Percentiles rank a stretch among this genome's conserved stretches.
phyloP scores from a whole-genome alignment of 2,113 vertebrate species.

The Sebastes fasciatus region DNA sequence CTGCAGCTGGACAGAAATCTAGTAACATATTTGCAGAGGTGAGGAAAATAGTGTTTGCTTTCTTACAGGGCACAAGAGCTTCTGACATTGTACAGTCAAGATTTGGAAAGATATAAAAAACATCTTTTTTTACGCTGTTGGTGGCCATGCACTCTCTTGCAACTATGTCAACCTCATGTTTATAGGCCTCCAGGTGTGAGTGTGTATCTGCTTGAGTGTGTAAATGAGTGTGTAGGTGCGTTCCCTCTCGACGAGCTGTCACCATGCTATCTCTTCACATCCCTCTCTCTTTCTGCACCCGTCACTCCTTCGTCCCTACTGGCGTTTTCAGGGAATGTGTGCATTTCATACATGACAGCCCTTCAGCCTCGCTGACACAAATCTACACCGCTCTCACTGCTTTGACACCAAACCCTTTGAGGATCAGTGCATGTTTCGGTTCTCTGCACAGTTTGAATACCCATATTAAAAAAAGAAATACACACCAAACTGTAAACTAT shows the following conservation, averaged over 20 bases:
- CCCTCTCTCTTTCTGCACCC: neutral
- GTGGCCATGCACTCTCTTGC: neutral
- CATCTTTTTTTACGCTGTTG: no score
- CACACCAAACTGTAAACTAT: neutral
- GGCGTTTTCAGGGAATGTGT: conserved; percentile 33
- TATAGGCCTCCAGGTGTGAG: neutral
- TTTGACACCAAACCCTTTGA: neutral
- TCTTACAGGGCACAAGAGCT: neutral
- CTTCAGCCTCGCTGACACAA: conserved; percentile 1
- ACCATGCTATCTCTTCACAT: conserved; percentile 1
- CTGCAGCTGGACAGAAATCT: neutral
- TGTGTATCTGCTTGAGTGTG: neutral
- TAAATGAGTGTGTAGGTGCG: neutral
- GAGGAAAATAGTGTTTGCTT: neutral
- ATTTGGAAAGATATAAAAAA: neutral
- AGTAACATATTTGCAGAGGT: neutral
- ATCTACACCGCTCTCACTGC: neutral
- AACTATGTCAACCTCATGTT: neutral
- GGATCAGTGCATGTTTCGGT: neutral
- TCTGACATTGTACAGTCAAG: no score
- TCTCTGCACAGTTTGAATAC: neutral
- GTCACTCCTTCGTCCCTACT: neutral
- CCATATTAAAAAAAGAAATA: neutral
- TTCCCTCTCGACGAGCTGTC: conserved; percentile 19
- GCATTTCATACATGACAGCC: conserved; percentile 16